Evolutionary conservation across 2,797 vertebrate genomes (phyloP).

Genomic region (Clarias fuscus): DNA sequence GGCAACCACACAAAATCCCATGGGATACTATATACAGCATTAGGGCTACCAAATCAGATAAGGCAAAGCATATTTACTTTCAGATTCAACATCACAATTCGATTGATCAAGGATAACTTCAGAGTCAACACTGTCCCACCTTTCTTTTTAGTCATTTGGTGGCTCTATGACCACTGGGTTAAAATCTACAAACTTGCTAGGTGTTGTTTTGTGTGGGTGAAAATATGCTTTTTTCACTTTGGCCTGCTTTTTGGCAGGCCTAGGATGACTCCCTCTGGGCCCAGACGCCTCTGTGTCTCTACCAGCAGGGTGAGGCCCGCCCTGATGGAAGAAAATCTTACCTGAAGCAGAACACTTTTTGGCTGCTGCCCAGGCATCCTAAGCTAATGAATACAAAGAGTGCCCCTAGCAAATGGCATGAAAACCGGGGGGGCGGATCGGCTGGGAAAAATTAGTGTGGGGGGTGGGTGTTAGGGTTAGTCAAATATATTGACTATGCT

Average conservation of each 20-base stretch:
- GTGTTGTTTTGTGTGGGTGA: constrained; percentile 41
- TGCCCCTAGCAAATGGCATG: constrained; percentile 47
- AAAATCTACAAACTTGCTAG: constrained; percentile 29
- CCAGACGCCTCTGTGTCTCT: constrained; percentile 67
- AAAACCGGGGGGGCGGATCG: constrained; percentile 35
- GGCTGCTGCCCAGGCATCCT: constrained; percentile 58
- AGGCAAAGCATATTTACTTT: constrained; percentile 48
- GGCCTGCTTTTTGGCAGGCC: constrained; percentile 52
- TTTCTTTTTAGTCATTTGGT: constrained; percentile 32
- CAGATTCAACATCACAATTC: constrained; percentile 37
- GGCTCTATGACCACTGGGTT: constrained; percentile 10
- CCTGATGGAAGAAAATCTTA: constrained; percentile 63
- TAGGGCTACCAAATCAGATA: constrained; percentile 46
- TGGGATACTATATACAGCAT: constrained; percentile 29
- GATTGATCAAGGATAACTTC: constrained; percentile 40
- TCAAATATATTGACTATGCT: background rate
- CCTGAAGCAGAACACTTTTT: constrained; percentile 62
- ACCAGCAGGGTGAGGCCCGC: constrained; percentile 60
- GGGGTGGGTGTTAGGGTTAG: background rate
- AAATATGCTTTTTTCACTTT: constrained; percentile 33
- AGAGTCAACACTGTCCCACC: constrained; percentile 40
- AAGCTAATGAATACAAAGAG: constrained; percentile 64
- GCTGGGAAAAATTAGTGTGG: constrained; percentile 5
- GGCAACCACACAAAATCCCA: constrained; percentile 27
- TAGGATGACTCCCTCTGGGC: constrained; percentile 46